These are phyloP conservation scores for Neoascia interrupta DNA, from an alignment of 2,888 invertebrate species.

Conservation along the genomic window DNA sequence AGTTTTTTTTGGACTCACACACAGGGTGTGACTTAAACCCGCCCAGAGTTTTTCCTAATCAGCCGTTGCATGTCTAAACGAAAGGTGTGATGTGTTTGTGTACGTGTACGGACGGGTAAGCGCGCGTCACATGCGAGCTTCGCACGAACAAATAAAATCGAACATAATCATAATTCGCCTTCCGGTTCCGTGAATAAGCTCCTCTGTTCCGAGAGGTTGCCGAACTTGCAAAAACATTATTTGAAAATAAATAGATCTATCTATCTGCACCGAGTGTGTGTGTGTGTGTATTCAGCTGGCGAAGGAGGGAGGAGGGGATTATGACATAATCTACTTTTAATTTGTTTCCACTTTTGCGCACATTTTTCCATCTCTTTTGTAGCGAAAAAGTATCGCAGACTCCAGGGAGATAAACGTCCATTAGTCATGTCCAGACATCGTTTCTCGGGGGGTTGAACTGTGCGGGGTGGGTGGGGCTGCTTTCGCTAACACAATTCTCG, in stretches of 20 bases:
- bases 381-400: conserved; percentile 22
- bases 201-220: conserved; percentile 21
- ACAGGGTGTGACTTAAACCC: conserved; percentile 8
- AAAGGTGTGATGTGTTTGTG: conserved; percentile 17
- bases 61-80: conserved; percentile 18
- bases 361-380: conserved; percentile 33
- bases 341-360: conserved; percentile 57
- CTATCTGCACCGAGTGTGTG: neutral
- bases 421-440: conserved; percentile 60
- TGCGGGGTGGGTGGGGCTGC: neutral
- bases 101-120: too few relatives aligned
- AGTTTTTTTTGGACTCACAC: neutral
- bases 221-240: conserved; percentile 16
- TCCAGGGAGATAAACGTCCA: conserved; percentile 38
- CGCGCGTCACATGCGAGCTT: neutral
- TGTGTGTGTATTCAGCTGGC: neutral
- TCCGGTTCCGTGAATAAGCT: conserved; percentile 16
- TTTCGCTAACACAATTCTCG: conserved; percentile 19
- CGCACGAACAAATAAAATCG: neutral
- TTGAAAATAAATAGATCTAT: conserved; percentile 6
- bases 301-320: conserved; percentile 21
- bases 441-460: conserved; percentile 7
- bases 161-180: neutral
- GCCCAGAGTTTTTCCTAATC: neutral
- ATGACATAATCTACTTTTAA: conserved; percentile 67